Conservation (phyloP, 2,888 invertebrate species). For the Byasa hedistus region DNA sequence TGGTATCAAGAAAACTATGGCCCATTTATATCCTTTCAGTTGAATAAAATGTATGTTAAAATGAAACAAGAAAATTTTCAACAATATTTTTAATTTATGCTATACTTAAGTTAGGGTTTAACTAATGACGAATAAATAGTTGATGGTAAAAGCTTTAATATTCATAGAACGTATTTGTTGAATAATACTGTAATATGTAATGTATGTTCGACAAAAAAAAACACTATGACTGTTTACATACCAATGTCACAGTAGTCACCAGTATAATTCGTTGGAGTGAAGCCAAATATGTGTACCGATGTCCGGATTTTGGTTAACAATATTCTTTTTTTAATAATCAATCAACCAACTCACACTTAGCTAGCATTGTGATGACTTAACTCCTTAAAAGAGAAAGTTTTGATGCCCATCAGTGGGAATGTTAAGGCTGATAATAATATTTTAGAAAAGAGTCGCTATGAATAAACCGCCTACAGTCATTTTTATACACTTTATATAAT, state of each 20-base stretch:
- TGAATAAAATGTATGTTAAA: neutral
- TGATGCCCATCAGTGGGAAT: no score
- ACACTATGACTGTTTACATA: neutral
- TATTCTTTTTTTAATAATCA: neutral
- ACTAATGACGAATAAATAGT: neutral
- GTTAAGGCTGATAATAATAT: no score
- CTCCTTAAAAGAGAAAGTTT: no score
- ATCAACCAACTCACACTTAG: neutral
- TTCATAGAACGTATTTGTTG: neutral
- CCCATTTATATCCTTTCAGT: neutral
- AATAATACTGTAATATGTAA: no score
- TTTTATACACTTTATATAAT: no score
- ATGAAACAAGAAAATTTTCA: neutral
- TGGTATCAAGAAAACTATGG: neutral
- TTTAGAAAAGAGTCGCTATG: no score
- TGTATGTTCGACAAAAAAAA: no score
- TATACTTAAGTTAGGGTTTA: neutral
- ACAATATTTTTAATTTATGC: neutral
- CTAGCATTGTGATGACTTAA: neutral
- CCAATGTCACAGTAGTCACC: neutral
- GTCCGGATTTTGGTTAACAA: constrained; percentile 5
- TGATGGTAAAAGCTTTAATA: neutral
- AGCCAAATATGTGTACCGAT: constrained; percentile 4
- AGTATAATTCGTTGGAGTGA: constrained; percentile 3
- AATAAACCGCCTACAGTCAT: no score